A percentile compares a stretch with the other conserved stretches of the same genome.
Conservation (phyloP, 2,797 vertebrate genomes). For the Percopsis omiscomaycus region DNA sequence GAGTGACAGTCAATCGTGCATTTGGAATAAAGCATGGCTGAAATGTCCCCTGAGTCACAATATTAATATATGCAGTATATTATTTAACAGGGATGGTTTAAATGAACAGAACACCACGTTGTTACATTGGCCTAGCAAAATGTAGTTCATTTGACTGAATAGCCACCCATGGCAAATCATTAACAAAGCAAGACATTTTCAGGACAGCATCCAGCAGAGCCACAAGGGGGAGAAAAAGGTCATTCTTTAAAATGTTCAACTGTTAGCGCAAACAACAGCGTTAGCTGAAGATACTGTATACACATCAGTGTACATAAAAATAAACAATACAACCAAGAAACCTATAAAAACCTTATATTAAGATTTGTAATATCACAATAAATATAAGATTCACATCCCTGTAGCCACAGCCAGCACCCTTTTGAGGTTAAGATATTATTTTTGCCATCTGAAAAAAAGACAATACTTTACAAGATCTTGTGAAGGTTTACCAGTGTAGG, state of each 20-base stretch:
- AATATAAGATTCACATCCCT: background rate
- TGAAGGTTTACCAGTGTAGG: background rate
- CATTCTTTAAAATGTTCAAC: background rate
- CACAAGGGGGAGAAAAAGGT: slow-evolving; percentile 15
- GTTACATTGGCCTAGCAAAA: background rate
- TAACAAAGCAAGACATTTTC: slow-evolving; percentile 17
- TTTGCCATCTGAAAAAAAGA: background rate
- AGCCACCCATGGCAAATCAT: slow-evolving; percentile 4
- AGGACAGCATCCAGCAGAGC: slow-evolving; percentile 14
- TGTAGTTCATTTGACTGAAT: background rate
- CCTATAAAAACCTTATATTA: background rate
- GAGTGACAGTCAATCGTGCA: background rate
- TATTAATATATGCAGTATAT: background rate
- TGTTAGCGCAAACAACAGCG: background rate
- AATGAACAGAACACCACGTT: background rate
- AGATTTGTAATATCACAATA: background rate
- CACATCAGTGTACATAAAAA: background rate
- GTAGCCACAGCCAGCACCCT: slow-evolving; percentile 2
- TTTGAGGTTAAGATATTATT: background rate
- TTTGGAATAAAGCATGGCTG: background rate
- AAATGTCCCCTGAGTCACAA: slow-evolving; percentile 1
- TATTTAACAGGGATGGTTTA: background rate
- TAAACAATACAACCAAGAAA: slow-evolving; percentile 2
- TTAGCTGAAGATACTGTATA: background rate
- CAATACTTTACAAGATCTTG: slow-evolving; percentile 38